These are phyloP conservation scores for Siderastrea radians DNA, from an alignment of 92 coral and sea anemone genomes.

Conservation along the genomic window DNA sequence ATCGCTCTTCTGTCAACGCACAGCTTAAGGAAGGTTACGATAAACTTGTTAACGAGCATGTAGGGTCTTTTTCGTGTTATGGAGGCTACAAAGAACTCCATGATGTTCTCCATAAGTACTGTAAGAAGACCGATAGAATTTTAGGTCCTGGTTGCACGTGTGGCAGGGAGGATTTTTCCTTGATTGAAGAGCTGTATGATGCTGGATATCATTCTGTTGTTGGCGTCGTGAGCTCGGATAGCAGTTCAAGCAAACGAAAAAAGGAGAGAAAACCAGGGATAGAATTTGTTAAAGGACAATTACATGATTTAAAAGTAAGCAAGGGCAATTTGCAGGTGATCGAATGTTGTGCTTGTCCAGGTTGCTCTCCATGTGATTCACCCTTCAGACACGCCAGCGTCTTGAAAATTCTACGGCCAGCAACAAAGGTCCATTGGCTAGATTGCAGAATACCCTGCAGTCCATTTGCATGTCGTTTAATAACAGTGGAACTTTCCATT, in stretches of 20 bases:
- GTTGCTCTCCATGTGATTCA: too few species aligned
- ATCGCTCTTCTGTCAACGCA: constrained; percentile 20
- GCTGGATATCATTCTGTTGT: constrained; percentile 82
- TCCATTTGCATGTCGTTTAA: too few species aligned
- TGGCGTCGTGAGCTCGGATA: constrained; percentile 86
- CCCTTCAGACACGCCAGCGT: too few species aligned
- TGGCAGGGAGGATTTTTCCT: constrained; percentile 48
- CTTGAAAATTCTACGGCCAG: too few species aligned
- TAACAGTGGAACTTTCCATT: too few species aligned
- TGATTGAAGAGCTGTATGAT: constrained; percentile 89
- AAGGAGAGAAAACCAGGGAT: constrained; percentile 72
- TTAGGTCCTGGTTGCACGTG: constrained; percentile 65
- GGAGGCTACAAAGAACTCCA: constrained; percentile 79
- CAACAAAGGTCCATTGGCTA: too few species aligned
- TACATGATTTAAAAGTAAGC: not conserved
- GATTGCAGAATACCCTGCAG: too few species aligned
- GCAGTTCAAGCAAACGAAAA: constrained; percentile 76
- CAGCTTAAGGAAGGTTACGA: not conserved
- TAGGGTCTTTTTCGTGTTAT: constrained; percentile 10
- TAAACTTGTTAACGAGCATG: not conserved
- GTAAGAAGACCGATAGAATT: constrained; percentile 75
- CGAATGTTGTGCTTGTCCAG: too few species aligned
- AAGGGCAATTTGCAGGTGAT: not conserved
- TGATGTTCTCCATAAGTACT: constrained; percentile 82
- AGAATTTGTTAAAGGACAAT: constrained; percentile 45